These are phyloP conservation scores for Goniozus legneri DNA, from an alignment of 1,140 invertebrate species.

Conservation along the genomic window DNA sequence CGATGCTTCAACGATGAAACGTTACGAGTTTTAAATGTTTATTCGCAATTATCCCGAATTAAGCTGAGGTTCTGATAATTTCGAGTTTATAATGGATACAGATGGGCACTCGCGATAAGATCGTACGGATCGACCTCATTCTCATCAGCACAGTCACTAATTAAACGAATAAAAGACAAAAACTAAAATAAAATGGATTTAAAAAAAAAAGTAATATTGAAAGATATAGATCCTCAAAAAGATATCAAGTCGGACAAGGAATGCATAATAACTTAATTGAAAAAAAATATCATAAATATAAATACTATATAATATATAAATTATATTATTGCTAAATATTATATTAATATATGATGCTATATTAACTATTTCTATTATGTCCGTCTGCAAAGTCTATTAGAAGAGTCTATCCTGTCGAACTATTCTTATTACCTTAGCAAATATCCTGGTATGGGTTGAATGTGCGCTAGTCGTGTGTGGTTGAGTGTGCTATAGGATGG, in stretches of 20 bases:
- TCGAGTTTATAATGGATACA: no score
- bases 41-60: no score
- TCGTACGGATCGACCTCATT: no score
- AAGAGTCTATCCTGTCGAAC: slow-evolving; percentile 49
- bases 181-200: slow-evolving; percentile 8
- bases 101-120: neutral
- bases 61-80: no score
- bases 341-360: slow-evolving; percentile 43
- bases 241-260: neutral
- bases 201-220: slow-evolving; percentile 23
- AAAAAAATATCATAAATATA: slow-evolving; percentile 31
- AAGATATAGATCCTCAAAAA: slow-evolving; percentile 11
- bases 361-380: slow-evolving; percentile 55
- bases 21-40: no score
- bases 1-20: no score
- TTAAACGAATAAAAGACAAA: no score
- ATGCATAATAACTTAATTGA: slow-evolving; percentile 6
- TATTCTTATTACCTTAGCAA: slow-evolving; percentile 35
- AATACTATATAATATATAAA: slow-evolving; percentile 36
- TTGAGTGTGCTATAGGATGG: slow-evolving; percentile 14
- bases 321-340: slow-evolving; percentile 42
- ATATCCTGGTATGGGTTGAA: slow-evolving; percentile 27
- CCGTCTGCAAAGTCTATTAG: slow-evolving; percentile 54
- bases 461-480: slow-evolving; percentile 3
- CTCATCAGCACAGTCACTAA: no score